Percentiles rank a stretch among this genome's conserved stretches.
Conservation (phyloP, 1,140 invertebrate genomes). For the Drosophila oshimai region DNA sequence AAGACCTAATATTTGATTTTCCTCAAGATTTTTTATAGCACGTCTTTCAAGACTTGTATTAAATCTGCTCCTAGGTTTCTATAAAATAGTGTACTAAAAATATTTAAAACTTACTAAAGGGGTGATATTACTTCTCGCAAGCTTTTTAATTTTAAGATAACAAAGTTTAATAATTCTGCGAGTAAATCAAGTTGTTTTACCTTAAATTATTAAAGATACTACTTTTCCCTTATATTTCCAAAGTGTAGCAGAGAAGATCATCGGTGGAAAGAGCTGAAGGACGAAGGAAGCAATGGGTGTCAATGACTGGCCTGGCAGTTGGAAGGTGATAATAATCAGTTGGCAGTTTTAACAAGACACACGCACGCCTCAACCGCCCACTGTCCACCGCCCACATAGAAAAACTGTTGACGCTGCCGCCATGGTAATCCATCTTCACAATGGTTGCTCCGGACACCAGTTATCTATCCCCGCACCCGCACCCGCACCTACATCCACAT, state of each 20-base stretch:
- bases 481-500: no score
- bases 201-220: no score
- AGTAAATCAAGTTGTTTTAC: no score
- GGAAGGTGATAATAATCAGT: slow-evolving; percentile 78
- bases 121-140: no score
- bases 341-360: slow-evolving; percentile 74
- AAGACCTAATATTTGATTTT: no score
- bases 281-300: slow-evolving; percentile 41
- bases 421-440: slow-evolving; percentile 76
- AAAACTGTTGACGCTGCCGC: slow-evolving; percentile 50
- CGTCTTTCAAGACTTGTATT: no score
- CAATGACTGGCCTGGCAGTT: slow-evolving; percentile 59
- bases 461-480: slow-evolving; percentile 5
- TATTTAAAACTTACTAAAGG: no score
- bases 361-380: slow-evolving; percentile 30
- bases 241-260: neutral
- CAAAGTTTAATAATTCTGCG: no score
- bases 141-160: no score
- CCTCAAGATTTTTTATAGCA: no score
- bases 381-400: slow-evolving; percentile 1
- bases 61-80: no score
- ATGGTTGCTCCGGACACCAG: slow-evolving; percentile 65
- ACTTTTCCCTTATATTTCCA: neutral
- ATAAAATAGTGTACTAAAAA: no score
- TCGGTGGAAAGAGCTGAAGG: neutral